Evolutionary conservation across 2,888 invertebrate species (phyloP).

Genomic region (Alviniconcha strummeri): DNA sequence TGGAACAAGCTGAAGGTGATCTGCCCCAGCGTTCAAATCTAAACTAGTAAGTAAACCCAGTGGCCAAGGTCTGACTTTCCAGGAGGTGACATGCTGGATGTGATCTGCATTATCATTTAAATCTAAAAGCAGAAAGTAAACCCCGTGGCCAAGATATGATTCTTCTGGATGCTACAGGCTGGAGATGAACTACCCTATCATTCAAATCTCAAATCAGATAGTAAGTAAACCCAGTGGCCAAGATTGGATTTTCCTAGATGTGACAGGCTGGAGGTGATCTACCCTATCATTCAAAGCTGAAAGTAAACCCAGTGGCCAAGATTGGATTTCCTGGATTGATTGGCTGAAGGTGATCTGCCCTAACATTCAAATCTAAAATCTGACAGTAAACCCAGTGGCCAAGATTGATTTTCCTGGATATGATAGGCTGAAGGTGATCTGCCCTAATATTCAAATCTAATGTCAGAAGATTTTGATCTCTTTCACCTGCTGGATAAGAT

Average conservation of each 20-base stretch:
- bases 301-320: not conserved
- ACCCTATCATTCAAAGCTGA: conserved; percentile 45
- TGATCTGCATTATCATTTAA: conserved; percentile 58
- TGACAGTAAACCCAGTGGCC: not conserved
- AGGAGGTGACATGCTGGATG: no score
- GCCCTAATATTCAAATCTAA: conserved; percentile 45
- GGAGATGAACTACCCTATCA: conserved; percentile 61
- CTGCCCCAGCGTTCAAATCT: conserved; percentile 51
- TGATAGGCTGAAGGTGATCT: conserved; percentile 47
- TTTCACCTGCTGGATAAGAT: no score
- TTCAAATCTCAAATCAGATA: not conserved
- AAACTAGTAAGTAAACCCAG: not conserved
- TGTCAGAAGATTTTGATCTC: not conserved
- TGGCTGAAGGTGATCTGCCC: conserved; percentile 55
- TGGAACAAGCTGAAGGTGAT: conserved; percentile 41
- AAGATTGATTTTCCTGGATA: no score
- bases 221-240: not conserved
- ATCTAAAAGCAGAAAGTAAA: not conserved
- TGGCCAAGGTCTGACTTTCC: no score
- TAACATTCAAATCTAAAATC: conserved; percentile 25
- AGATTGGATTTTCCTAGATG: no score
- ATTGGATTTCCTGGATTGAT: no score
- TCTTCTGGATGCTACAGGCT: not conserved
- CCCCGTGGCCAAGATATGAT: no score
- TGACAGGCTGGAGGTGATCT: conserved; percentile 47